Evolutionary conservation across 1,140 invertebrate species (phyloP).

Genomic region (Acromyrmex heyeri): DNA sequence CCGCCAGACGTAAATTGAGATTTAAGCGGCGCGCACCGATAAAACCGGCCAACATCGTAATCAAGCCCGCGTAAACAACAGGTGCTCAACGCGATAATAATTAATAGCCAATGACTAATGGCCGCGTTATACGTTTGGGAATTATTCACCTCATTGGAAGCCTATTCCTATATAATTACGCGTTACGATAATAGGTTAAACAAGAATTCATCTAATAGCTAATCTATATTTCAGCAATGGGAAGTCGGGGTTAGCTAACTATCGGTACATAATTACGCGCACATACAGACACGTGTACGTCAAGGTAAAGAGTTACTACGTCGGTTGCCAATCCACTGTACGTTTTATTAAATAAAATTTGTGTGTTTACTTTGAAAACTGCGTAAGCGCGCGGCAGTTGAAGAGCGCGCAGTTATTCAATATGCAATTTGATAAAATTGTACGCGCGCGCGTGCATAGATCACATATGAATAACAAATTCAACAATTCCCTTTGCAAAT

Average conservation of each 20-base stretch:
- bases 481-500: constrained; percentile 9
- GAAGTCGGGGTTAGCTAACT: constrained; percentile 22
- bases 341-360: constrained; percentile 41
- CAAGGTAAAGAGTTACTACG: not conserved
- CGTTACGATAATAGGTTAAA: constrained; percentile 55
- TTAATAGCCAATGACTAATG: constrained; percentile 61
- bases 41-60: constrained; percentile 52
- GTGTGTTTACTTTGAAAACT: not conserved
- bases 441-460: not conserved
- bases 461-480: constrained; percentile 45
- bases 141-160: constrained; percentile 60
- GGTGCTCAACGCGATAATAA: constrained; percentile 59
- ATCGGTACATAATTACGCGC: not conserved
- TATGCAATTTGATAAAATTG: constrained; percentile 29
- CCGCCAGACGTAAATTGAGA: constrained; percentile 32
- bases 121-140: constrained; percentile 49
- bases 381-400: not conserved
- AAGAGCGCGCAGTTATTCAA: not conserved
- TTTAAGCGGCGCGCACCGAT: constrained; percentile 40
- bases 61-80: constrained; percentile 58
- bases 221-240: constrained; percentile 45
- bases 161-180: constrained; percentile 63
- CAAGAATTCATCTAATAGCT: constrained; percentile 57
- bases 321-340: not conserved
- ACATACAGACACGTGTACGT: no score